Evolutionary conservation across 2,888 invertebrate species (phyloP).

Genomic region (Phalangium opilio): DNA sequence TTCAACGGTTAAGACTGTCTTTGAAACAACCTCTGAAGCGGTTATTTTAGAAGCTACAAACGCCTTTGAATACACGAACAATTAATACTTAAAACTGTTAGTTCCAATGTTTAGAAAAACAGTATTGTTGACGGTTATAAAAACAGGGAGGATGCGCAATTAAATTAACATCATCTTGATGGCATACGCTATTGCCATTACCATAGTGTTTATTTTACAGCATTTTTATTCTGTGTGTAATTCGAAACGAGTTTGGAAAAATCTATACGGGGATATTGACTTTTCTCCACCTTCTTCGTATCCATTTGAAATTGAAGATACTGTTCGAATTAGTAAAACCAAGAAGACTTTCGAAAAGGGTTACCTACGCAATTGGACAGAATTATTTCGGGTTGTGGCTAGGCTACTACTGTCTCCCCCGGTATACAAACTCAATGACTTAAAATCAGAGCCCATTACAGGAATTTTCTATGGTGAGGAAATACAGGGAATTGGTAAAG

Average conservation of each 20-base stretch:
- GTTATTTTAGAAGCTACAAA: too few relatives aligned
- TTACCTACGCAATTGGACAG: constrained; percentile 8
- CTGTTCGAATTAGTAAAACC: background rate
- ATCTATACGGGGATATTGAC: background rate
- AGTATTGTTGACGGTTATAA: too few relatives aligned
- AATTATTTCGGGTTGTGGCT: background rate
- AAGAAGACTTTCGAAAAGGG: constrained; percentile 2
- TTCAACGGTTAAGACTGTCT: too few relatives aligned
- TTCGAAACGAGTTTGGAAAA: background rate
- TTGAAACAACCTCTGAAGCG: too few relatives aligned
- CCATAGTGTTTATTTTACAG: too few relatives aligned
- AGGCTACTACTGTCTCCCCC: background rate
- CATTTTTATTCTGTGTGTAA: too few relatives aligned
- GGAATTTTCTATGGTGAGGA: constrained; percentile 3
- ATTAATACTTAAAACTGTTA: too few relatives aligned
- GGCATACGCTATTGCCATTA: too few relatives aligned
- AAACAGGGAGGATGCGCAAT: too few relatives aligned
- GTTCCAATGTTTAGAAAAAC: too few relatives aligned
- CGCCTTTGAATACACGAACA: too few relatives aligned
- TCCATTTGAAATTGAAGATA: constrained; percentile 2
- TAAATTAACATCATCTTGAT: too few relatives aligned
- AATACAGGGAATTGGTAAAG: constrained; percentile 2
- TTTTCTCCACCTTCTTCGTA: background rate
- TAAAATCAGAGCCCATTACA: background rate
- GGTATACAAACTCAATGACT: background rate